Evolutionary conservation across 2,113 vertebrate species (phyloP).

Genomic region (Erinaceus europaeus): DNA sequence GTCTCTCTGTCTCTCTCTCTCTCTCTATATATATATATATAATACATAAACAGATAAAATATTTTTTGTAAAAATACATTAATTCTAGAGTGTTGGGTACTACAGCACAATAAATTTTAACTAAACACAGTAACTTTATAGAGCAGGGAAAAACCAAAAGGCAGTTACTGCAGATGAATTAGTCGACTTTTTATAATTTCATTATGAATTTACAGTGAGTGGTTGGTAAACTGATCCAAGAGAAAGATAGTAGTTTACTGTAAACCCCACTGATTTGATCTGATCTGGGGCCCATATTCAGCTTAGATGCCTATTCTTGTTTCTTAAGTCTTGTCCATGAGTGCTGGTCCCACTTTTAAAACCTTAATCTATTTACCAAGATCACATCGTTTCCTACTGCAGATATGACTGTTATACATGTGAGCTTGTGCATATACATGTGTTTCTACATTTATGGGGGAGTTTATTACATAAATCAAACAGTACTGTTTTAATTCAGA

Average conservation of each 20-base stretch:
- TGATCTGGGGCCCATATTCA: no score
- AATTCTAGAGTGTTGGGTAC: not conserved
- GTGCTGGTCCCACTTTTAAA: not conserved
- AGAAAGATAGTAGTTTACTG: no score
- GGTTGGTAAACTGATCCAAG: not conserved
- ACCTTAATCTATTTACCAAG: not conserved
- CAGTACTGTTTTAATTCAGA: slow-evolving; percentile 34
- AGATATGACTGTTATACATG: not conserved
- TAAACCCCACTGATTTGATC: no score
- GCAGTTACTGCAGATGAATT: not conserved
- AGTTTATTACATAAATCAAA: not conserved
- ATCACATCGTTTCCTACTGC: not conserved
- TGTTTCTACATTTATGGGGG: rapidly evolving
- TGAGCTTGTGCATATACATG: not conserved
- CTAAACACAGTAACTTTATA: not conserved
- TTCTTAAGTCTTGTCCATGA: no score
- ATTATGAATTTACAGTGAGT: not conserved
- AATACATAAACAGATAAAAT: no score
- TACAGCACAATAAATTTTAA: not conserved
- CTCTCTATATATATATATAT: no score
- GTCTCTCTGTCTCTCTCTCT: no score
- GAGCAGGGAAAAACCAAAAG: not conserved
- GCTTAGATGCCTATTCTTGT: no score
- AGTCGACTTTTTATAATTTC: slow-evolving; percentile 3
- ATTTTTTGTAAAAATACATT: no score